Percentiles rank a stretch among this genome's conserved stretches.
Conservation (phyloP, 2,888 invertebrate species). For the Nymphalis urticae region DNA sequence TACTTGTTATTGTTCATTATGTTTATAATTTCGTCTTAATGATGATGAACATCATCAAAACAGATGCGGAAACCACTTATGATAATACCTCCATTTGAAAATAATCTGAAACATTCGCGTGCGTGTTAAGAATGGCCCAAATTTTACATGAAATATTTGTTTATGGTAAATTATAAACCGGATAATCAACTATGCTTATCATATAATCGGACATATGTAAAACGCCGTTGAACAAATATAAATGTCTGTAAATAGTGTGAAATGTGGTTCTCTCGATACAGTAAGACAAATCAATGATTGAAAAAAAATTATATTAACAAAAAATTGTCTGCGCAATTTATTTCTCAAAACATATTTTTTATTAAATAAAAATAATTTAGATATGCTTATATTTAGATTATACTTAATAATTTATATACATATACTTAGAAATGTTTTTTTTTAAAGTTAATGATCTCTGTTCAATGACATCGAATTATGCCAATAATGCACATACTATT, state of each 20-base stretch:
- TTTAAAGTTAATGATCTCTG: no score
- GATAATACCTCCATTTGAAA: not conserved
- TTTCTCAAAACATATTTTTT: not conserved
- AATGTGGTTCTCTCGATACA: not conserved
- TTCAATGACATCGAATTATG: no score
- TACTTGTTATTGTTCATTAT: not conserved
- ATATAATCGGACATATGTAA: not conserved
- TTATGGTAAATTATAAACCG: not conserved
- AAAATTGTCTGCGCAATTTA: not conserved
- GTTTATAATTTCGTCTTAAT: conserved; percentile 2
- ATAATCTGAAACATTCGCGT: not conserved
- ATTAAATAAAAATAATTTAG: no score
- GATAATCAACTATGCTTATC: not conserved
- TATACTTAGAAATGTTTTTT: no score
- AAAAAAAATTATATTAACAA: not conserved
- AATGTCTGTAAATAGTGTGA: not conserved
- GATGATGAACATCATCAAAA: conserved; percentile 5
- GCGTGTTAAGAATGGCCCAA: not conserved
- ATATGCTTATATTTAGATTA: no score
- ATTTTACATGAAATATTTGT: not conserved
- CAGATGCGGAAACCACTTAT: not conserved
- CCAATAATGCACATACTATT: no score
- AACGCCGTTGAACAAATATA: not conserved
- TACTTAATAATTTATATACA: no score
- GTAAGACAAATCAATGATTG: not conserved